Evolutionary conservation across 1,140 invertebrate species (phyloP).

Genomic region (Drosophila ficusphila): DNA sequence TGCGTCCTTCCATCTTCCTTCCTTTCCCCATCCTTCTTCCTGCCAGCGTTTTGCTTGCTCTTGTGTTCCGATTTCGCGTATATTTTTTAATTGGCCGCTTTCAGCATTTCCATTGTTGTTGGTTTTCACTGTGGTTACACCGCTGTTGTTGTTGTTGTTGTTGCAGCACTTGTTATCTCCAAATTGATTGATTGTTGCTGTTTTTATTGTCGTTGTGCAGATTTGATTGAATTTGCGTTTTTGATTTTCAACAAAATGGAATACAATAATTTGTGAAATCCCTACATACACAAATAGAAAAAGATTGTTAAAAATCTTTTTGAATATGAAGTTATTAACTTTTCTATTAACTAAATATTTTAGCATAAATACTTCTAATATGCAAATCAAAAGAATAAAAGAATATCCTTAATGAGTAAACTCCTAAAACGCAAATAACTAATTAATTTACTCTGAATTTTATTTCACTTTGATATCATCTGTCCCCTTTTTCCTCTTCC

Average conservation of each 20-base stretch:
- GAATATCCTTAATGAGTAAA: background rate
- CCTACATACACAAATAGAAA: too few species aligned
- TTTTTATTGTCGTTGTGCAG: slow-evolving; percentile 5
- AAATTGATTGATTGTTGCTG: slow-evolving; percentile 30
- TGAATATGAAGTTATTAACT: too few species aligned
- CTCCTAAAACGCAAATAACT: background rate
- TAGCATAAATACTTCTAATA: background rate
- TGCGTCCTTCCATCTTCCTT: slow-evolving; percentile 5
- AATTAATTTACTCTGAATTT: background rate
- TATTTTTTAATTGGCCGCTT: slow-evolving; percentile 77
- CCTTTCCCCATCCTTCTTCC: slow-evolving; percentile 10
- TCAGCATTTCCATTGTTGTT: slow-evolving; percentile 17
- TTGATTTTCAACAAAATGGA: background rate
- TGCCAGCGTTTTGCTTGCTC: slow-evolving; percentile 32
- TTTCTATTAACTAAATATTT: too few species aligned
- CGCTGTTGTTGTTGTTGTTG: slow-evolving; percentile 10
- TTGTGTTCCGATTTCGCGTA: slow-evolving; percentile 42
- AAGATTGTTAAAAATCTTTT: too few species aligned
- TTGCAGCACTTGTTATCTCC: background rate
- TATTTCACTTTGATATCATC: background rate
- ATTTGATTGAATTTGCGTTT: slow-evolving; percentile 40
- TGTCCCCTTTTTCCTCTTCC: background rate
- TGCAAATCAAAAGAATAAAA: background rate
- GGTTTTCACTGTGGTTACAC: background rate
- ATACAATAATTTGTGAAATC: too few species aligned